These are phyloP conservation scores for Trissolcus brochymenae DNA, from an alignment of 2,888 invertebrate species.

Conservation along the genomic window DNA sequence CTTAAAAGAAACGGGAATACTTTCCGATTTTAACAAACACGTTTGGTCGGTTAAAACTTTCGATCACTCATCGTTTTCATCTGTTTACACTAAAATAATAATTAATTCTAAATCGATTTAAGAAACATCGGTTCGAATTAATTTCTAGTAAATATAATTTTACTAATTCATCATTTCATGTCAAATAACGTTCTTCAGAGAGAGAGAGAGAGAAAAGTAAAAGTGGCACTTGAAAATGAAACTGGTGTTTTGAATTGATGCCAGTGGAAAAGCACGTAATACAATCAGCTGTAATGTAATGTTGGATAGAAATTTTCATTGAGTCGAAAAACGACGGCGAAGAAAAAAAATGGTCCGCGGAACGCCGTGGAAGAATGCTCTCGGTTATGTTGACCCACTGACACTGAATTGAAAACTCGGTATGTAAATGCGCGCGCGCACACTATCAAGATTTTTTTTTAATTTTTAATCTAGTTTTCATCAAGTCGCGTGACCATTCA, in stretches of 20 bases:
- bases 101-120: no score
- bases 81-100: not conserved
- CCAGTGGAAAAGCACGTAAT: constrained; percentile 6
- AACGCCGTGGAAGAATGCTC: constrained; percentile 65
- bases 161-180: no score
- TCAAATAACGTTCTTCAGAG: no score
- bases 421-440: not conserved
- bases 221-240: not conserved
- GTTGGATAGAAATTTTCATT: no score
- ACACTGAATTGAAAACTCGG: constrained; percentile 70
- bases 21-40: constrained; percentile 15
- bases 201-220: no score
- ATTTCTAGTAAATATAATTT: no score
- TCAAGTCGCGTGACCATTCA: no score
- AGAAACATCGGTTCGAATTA: no score
- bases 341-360: constrained; percentile 34
- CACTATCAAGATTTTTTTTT: no score
- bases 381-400: constrained; percentile 74
- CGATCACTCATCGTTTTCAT: constrained; percentile 2
- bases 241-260: no score
- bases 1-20: constrained; percentile 24
- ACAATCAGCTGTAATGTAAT: constrained; percentile 16
- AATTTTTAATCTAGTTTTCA: no score
- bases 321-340: constrained; percentile 14
- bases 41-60: constrained; percentile 11